Percentiles rank a stretch among this genome's conserved stretches.
phyloP scores from a whole-genome alignment of 2,888 invertebrate species.

The Vanessa cardui region DNA sequence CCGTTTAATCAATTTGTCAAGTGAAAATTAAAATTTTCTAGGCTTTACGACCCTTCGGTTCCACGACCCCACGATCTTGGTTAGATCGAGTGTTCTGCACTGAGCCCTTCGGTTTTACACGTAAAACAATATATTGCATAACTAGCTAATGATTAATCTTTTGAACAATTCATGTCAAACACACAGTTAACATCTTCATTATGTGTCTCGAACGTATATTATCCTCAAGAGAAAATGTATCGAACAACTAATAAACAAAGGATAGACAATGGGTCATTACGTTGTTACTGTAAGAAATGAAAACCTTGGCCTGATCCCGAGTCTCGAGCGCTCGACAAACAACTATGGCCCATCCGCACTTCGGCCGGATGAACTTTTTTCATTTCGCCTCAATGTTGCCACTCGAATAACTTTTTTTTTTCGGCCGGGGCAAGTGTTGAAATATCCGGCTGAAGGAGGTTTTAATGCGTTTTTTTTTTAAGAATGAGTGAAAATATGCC shows the following conservation, averaged over 20 bases:
- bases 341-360: constrained; percentile 31
- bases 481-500: constrained; percentile 23
- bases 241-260: constrained; percentile 10
- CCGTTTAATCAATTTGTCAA: too few relatives aligned
- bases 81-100: too few relatives aligned
- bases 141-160: too few relatives aligned
- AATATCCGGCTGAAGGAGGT: constrained; percentile 34
- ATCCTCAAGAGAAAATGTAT: constrained; percentile 1
- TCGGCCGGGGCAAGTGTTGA: constrained; percentile 39
- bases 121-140: too few relatives aligned
- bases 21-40: too few relatives aligned
- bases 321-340: constrained; percentile 32
- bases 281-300: constrained; percentile 34
- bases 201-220: neutral
- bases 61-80: too few relatives aligned
- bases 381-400: constrained; percentile 49
- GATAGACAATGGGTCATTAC: constrained; percentile 26
- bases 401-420: constrained; percentile 44
- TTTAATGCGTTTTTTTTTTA: constrained; percentile 35
- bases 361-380: constrained; percentile 41
- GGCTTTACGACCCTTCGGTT: too few relatives aligned
- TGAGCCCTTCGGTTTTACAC: too few relatives aligned
- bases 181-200: too few relatives aligned
- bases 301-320: constrained; percentile 31
- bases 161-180: too few relatives aligned